Evolutionary conservation across 2,888 invertebrate genomes (phyloP).

Genomic region (Desoria tigrina): DNA sequence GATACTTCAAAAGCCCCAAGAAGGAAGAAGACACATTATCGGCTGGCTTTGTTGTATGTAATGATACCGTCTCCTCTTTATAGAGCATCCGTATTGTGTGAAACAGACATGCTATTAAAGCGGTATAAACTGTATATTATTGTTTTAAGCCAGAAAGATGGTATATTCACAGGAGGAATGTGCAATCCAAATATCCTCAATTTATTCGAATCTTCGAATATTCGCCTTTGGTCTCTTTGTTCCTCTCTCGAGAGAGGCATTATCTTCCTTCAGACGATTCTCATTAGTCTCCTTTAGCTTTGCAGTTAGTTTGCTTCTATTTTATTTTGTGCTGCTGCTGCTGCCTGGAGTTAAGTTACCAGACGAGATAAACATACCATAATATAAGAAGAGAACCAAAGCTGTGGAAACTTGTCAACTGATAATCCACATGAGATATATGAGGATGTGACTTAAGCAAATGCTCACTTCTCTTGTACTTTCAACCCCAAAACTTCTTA

Average conservation of each 20-base stretch:
- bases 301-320: background rate
- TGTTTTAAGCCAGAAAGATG: no score
- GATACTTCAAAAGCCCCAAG: no score
- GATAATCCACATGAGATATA: conserved; percentile 44
- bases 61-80: no score
- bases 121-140: no score
- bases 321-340: conserved; percentile 8
- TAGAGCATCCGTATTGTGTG: no score
- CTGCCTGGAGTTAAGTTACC: no score
- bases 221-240: conserved; percentile 1
- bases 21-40: no score
- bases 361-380: conserved; percentile 5
- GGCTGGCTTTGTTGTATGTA: no score
- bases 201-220: no score
- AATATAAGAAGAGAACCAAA: conserved; percentile 25
- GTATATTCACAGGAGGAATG: no score
- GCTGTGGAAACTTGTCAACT: conserved; percentile 47
- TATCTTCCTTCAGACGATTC: conserved; percentile 3
- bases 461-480: conserved; percentile 2
- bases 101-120: no score
- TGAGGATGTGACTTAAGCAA: conserved; percentile 21
- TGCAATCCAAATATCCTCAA: no score
- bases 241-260: background rate
- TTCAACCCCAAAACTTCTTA: conserved; percentile 1
- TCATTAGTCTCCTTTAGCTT: conserved; percentile 9